phyloP scores from a whole-genome alignment of 2,113 vertebrate genomes.

The Callaeas wilsoni region DNA sequence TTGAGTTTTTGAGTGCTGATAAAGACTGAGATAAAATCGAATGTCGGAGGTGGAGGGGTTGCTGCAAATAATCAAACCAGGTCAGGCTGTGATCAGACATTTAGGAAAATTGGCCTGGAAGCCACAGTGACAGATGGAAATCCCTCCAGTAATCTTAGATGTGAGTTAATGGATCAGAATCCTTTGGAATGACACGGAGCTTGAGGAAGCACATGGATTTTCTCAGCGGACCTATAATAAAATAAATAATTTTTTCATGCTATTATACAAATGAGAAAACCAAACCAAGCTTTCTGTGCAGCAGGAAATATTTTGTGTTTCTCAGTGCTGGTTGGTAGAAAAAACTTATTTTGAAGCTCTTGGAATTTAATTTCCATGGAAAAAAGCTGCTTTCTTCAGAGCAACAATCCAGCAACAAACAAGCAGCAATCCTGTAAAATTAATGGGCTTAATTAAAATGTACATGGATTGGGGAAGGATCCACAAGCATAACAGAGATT shows the following conservation, averaged over 20 bases:
- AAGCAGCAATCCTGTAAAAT: constrained; percentile 35
- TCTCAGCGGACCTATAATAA: not conserved
- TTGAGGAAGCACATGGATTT: not conserved
- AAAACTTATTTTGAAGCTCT: not conserved
- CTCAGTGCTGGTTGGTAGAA: not conserved
- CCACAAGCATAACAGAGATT: not conserved
- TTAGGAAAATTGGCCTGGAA: not conserved
- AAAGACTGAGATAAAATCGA: not conserved
- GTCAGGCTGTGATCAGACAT: not conserved
- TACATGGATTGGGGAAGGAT: not conserved
- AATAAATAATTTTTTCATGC: not conserved
- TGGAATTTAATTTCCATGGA: not conserved
- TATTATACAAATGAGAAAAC: not conserved
- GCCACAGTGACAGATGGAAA: rapidly evolving
- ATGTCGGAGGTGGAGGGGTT: not conserved
- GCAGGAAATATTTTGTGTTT: not conserved
- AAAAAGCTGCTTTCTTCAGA: not conserved
- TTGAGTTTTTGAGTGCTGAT: not conserved
- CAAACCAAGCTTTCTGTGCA: not conserved
- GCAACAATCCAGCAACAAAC: constrained; percentile 7
- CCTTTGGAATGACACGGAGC: not conserved
- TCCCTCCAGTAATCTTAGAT: rapidly evolving
- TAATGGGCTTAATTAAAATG: constrained; percentile 55
- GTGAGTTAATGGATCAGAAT: not conserved
- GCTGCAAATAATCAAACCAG: not conserved